phyloP scores from a whole-genome alignment of 2,888 invertebrate species.

The Cephus rjabovi region DNA sequence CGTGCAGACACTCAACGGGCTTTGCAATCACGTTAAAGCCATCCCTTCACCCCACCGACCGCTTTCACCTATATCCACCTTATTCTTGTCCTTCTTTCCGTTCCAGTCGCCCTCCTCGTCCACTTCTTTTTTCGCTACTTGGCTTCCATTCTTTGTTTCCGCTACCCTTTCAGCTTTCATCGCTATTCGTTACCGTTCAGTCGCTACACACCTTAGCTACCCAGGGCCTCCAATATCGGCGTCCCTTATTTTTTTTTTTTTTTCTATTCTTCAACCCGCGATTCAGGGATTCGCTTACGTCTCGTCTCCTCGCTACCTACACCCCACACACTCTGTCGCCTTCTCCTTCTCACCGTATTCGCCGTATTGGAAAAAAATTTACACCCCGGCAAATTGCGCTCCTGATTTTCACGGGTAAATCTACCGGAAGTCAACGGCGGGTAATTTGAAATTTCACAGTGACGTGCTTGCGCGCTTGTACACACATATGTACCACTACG shows the following conservation, averaged over 20 bases:
- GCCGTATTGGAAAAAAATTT: conserved; percentile 9
- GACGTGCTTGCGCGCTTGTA: no score
- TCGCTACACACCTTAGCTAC: no score
- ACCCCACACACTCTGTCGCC: background rate
- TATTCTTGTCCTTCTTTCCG: no score
- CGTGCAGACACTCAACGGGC: conserved; percentile 2
- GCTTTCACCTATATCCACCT: no score
- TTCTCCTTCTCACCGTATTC: background rate
- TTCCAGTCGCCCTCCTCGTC: background rate
- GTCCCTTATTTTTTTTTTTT: no score
- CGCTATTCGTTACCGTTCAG: background rate
- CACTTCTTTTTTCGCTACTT: conserved; percentile 1
- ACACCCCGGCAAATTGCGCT: conserved; percentile 20
- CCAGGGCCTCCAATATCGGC: no score
- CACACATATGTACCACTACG: no score
- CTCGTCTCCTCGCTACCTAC: background rate
- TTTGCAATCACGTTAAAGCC: conserved; percentile 5
- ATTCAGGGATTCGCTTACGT: background rate
- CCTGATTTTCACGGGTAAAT: conserved; percentile 36
- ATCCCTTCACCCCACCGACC: background rate
- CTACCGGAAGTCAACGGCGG: conserved; percentile 31
- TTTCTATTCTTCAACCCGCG: background rate
- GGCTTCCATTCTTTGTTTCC: conserved; percentile 14
- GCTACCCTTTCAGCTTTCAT: conserved; percentile 15
- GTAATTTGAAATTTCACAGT: conserved; percentile 30